These are phyloP conservation scores for Etheostoma nigrum DNA, from an alignment of 2,797 vertebrate genomes.

Conservation along the genomic window DNA sequence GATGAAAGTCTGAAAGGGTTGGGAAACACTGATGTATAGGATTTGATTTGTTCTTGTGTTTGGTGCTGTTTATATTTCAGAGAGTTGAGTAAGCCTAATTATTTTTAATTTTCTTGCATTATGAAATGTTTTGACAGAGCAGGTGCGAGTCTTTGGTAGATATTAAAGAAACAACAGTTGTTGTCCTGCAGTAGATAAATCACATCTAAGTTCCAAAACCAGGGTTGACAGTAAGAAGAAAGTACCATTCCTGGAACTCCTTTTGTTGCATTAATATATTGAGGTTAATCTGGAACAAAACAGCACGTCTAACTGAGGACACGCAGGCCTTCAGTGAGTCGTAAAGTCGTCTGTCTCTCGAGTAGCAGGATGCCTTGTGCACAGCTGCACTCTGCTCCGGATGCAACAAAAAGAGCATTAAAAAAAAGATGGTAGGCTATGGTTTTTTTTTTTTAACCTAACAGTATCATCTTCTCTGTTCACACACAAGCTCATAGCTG, in stretches of 20 bases:
- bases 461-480: conserved; percentile 61
- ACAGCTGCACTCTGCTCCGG: conserved; percentile 87
- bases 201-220: conserved; percentile 1
- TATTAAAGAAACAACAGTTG: not conserved
- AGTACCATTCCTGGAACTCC: conserved; percentile 11
- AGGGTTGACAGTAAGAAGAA: not conserved
- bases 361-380: conserved; percentile 83
- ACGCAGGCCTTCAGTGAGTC: conserved; percentile 46
- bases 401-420: conserved; percentile 75
- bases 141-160: not conserved
- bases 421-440: conserved; percentile 26
- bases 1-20: too few species aligned
- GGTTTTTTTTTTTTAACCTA: conserved; percentile 9
- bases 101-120: conserved; percentile 1
- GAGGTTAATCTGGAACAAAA: conserved; percentile 56
- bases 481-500: conserved; percentile 71
- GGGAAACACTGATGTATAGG: too few species aligned
- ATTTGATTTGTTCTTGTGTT: not conserved
- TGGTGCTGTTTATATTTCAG: not conserved
- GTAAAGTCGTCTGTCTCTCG: conserved; percentile 56
- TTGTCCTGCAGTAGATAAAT: conserved; percentile 5
- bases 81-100: not conserved
- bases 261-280: conserved; percentile 26
- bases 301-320: conserved; percentile 46
- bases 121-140: not conserved